Base-by-base conservation (phyloP, 2,113 vertebrate genomes). In the Anoplopoma fimbria region DNA sequence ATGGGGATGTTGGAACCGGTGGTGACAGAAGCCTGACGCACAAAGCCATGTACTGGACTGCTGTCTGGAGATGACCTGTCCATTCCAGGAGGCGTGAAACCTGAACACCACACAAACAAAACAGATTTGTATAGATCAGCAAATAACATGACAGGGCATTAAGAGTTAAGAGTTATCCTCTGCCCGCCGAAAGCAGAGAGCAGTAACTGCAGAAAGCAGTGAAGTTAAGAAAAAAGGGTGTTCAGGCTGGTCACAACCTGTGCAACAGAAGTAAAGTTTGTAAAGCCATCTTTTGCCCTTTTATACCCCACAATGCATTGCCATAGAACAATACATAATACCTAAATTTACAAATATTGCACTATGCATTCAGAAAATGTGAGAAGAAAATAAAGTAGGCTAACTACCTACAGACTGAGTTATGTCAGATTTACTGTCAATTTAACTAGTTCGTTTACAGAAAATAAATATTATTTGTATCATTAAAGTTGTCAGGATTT, bases 1-100 rank as follows among this genome's bases (percentile, higher is more conserved):
- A 99, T 99, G 80, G 98, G 98, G 95, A 99, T 99, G 92, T 99
- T 98, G 89, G 97, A 95, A 82, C 98, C 98, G 31, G 97, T 99
- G 23, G 97, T 99, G 93, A 99, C 96, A 60, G 98, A 99, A 3
- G 97, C 96, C 89, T 99, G 98, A 27, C 97, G 97, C 81, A 98
- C 94, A 75, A 99, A 96, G 82, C 97, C 97, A 45, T 99, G 98
- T 74, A 99, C 97, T 69, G 98, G 98, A 93, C 98, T 99, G 92
- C 97, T 99, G 94, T 99, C 98, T 93, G 98, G 98, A 92, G 98
- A 99, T 34, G 97, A 95, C 90, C 98, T 95, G 91, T 99, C 98
- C 98, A 99, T 99, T 92, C 98, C 98, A 69, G 98, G 98, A 90
- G 98, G 98, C 60, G 97, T 99, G 95, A 99, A 99, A 88, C 98